Evolutionary conservation across 2,888 invertebrate species (phyloP), one percentile per base, ranked within the genome.

Genomic region (Diabrotica balteata): DNA sequence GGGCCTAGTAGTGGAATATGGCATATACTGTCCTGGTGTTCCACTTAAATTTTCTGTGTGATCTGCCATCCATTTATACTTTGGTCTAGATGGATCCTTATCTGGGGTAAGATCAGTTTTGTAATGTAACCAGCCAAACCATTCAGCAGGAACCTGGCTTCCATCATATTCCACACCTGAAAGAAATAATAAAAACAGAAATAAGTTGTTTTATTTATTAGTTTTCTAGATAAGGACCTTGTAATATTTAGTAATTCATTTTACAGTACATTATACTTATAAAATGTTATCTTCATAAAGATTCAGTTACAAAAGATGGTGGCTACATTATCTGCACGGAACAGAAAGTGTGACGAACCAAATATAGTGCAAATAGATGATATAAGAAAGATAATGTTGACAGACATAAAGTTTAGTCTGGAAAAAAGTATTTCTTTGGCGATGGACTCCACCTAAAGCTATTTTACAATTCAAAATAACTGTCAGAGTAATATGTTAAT

Each of bases 71-170:
- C 98, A 99, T 73, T 90, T 89, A 82, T 96, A 89, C 66, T 92
- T 89, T 0, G 93, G 93, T 73, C 93, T 85, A 81, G 87, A 82
- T 54, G 93, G 88, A 84, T 94, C 92, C 57, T 82, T 72, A 61
- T 86, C 84, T 2, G 94, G 94, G 1, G 88, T 85, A 11, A 89
- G 85, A 81, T 94, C 93, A 0, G 91, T 90, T 84, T 97, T 97
- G 85, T 98, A 96, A 84, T 98, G 97, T 80, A 99, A 86, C 98
- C 98, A 99, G 11, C 97, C 95, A 79, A 85, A 98, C 99, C 99
- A 99, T 83, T 98, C 98, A 43, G 98, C 90, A 1, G 98, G 93
- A 8, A 99, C 91, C 89, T 97, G 94, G 69, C 93, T 90, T 1
- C 87, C 93, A 84, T 94, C 93, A 85, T 91, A 85, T 47, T 85